Percentiles rank a stretch among this genome's conserved stretches.
Conservation (phyloP, 2,888 invertebrate genomes). For the Pachycephus smyrnensis region DNA sequence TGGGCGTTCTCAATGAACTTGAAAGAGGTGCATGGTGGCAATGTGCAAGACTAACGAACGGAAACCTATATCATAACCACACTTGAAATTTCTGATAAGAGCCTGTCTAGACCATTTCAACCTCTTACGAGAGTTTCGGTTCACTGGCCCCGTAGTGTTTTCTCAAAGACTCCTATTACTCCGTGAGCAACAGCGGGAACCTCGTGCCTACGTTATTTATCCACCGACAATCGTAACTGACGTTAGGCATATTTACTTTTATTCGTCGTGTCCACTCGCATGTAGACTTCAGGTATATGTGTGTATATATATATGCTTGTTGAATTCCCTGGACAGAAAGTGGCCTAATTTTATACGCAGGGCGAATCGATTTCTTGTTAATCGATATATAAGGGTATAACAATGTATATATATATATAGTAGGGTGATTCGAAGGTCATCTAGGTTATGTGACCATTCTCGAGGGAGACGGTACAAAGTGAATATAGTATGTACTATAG, state of each 20-base stretch:
- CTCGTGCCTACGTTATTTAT: background rate
- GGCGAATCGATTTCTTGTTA: background rate
- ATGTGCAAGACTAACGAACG: background rate
- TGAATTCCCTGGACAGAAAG: background rate
- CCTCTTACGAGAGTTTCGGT: background rate
- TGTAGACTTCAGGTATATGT: background rate
- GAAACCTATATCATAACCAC: background rate
- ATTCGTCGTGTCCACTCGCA: background rate
- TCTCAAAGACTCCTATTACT: background rate
- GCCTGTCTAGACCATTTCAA: background rate
- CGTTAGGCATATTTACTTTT: background rate
- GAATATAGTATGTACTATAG: background rate
- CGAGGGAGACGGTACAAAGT: background rate
- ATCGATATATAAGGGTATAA: background rate
- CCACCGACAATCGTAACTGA: background rate
- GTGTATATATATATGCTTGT: background rate
- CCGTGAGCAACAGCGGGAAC: background rate
- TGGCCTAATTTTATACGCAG: background rate
- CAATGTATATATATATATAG: background rate
- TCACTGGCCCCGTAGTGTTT: background rate
- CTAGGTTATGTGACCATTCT: background rate
- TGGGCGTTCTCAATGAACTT: background rate
- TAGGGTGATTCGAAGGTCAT: background rate
- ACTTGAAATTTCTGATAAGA: background rate
- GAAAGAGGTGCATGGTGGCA: background rate